Evolutionary conservation across 1,140 invertebrate species (phyloP).

Genomic region (Drosophila chauvacae): DNA sequence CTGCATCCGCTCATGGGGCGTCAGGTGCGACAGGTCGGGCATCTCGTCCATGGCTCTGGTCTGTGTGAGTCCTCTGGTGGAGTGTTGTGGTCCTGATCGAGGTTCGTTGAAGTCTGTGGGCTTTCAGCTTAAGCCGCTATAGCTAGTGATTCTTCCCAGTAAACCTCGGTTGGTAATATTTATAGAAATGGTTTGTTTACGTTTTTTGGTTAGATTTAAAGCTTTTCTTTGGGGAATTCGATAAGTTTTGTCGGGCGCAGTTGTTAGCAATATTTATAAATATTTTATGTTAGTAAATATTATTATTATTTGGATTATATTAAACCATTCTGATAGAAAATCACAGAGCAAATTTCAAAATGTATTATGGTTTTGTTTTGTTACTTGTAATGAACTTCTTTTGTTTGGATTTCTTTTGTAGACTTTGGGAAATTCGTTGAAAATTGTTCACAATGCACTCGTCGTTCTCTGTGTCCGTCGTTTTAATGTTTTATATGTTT

Average conservation of each 20-base stretch:
- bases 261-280: constrained; percentile 71
- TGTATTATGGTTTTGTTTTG: constrained; percentile 52
- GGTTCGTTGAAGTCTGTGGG: constrained; percentile 23
- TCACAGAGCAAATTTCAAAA: constrained; percentile 82
- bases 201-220: constrained; percentile 40
- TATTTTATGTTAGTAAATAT: constrained; percentile 49
- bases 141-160: constrained; percentile 24
- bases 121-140: constrained; percentile 34
- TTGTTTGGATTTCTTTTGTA: constrained; percentile 46
- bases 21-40: constrained; percentile 99
- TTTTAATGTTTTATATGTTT: constrained; percentile 46
- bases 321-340: constrained; percentile 83
- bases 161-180: constrained; percentile 30
- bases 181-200: constrained; percentile 45
- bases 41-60: constrained; percentile 89
- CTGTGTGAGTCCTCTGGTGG: constrained; percentile 4
- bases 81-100: constrained; percentile 8
- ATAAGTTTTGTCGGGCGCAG: constrained; percentile 58
- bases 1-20: constrained; percentile 97
- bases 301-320: constrained; percentile 67
- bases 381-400: constrained; percentile 43
- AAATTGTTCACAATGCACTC: constrained; percentile 60
- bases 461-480: constrained; percentile 23
- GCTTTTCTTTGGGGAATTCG: constrained; percentile 52
- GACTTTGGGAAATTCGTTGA: constrained; percentile 79